These are phyloP conservation scores for Chloroclysta siterata DNA, from an alignment of 2,888 invertebrate species.

Conservation along the genomic window DNA sequence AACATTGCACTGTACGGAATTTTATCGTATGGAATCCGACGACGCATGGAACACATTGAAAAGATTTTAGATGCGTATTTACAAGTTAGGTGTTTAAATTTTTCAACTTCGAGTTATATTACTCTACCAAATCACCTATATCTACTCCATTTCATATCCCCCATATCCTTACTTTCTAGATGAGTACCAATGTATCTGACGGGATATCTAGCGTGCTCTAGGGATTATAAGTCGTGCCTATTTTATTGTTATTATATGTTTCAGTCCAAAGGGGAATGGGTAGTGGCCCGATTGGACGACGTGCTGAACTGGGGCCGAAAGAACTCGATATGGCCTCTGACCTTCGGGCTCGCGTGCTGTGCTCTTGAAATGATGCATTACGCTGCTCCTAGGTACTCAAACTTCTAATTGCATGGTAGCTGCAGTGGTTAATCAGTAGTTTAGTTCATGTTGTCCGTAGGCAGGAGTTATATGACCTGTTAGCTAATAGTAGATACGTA, in stretches of 20 bases:
- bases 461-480: too few species aligned
- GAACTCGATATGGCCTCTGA: conserved; percentile 98
- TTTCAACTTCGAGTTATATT: not conserved
- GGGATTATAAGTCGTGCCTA: not conserved
- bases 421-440: not conserved
- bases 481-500: too few species aligned
- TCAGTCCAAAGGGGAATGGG: conserved; percentile 89
- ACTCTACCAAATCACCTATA: too few species aligned
- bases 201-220: too few species aligned
- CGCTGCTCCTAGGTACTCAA: conserved; percentile 92
- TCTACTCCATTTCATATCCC: too few species aligned
- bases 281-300: conserved; percentile 95
- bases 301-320: conserved; percentile 96
- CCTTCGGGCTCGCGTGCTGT: conserved; percentile 99
- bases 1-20: conserved; percentile 14
- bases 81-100: not conserved
- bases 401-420: not conserved
- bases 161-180: too few species aligned
- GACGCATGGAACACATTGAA: conserved; percentile 14
- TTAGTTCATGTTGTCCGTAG: not conserved
- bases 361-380: conserved; percentile 99
- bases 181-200: too few species aligned
- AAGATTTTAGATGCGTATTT: not conserved
- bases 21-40: conserved; percentile 16
- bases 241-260: not conserved